These are phyloP conservation scores for Tyrannus savana DNA, from an alignment of 2,113 vertebrate genomes.

Conservation along the genomic window DNA sequence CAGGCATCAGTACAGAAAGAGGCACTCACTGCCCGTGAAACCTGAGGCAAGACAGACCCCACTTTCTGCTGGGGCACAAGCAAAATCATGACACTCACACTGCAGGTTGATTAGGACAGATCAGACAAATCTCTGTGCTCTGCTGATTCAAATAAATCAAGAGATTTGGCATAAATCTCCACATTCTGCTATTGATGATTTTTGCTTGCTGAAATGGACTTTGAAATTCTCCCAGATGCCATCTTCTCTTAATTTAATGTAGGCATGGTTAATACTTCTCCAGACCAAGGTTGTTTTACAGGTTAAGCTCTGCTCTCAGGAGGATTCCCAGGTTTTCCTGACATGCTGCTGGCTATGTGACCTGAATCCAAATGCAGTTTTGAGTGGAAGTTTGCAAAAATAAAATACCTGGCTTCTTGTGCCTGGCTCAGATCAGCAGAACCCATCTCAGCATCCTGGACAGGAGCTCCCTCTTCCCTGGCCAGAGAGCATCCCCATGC, in stretches of 20 bases:
- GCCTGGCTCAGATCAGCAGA: not conserved
- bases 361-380: constrained; percentile 4
- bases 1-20: not conserved
- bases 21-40: accelerated
- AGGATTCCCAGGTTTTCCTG: constrained; percentile 31
- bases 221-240: constrained; percentile 3
- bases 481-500: not conserved
- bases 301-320: constrained; percentile 31
- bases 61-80: not conserved
- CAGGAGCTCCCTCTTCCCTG: not conserved
- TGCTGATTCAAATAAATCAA: not conserved
- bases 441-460: not conserved
- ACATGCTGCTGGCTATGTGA: constrained; percentile 12
- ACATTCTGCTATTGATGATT: not conserved
- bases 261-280: constrained; percentile 54
- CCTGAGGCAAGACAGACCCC: not conserved
- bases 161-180: not conserved
- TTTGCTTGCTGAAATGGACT: not conserved
- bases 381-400: not conserved
- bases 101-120: not conserved
- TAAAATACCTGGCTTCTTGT: not conserved
- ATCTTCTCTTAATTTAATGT: constrained; percentile 31
- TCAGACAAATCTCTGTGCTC: not conserved
- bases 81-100: not conserved
- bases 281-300: constrained; percentile 42